Percentiles rank a stretch among this genome's conserved stretches.
Evolutionary conservation across 2,888 invertebrate genomes (phyloP).

Genomic region (Chymomyza fuscimana): DNA sequence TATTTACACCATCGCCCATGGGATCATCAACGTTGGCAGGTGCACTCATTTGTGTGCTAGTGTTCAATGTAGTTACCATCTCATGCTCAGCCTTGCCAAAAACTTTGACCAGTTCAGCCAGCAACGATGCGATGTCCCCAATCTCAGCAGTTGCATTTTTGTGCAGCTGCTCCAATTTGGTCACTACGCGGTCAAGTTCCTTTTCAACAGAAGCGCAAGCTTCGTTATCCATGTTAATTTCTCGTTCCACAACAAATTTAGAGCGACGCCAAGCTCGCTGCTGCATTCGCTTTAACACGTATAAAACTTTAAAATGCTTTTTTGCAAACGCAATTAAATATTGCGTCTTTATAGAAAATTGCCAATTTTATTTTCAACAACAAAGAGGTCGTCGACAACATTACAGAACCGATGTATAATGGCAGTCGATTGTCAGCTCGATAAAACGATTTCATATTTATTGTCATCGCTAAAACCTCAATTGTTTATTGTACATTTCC

Average conservation of each 20-base stretch:
- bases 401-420: slow-evolving; percentile 45
- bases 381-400: slow-evolving; percentile 31
- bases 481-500: background rate
- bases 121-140: slow-evolving; percentile 72
- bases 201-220: slow-evolving; percentile 79
- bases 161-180: slow-evolving; percentile 77
- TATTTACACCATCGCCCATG: slow-evolving; percentile 68
- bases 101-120: slow-evolving; percentile 74
- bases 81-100: slow-evolving; percentile 72
- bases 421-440: background rate
- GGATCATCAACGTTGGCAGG: slow-evolving; percentile 65
- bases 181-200: slow-evolving; percentile 78
- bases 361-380: slow-evolving; percentile 18
- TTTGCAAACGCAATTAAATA: slow-evolving; percentile 1
- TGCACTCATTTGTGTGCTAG: slow-evolving; percentile 73
- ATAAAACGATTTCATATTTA: background rate
- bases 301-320: slow-evolving; percentile 13
- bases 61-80: slow-evolving; percentile 68
- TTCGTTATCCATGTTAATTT: slow-evolving; percentile 70
- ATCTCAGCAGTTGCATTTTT: slow-evolving; percentile 76
- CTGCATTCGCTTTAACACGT: background rate
- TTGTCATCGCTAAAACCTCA: background rate
- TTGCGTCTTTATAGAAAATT: slow-evolving; percentile 34
- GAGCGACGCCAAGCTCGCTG: slow-evolving; percentile 59
- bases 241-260: slow-evolving; percentile 42